Percentiles rank a stretch among this genome's conserved stretches.
phyloP scores from a whole-genome alignment of 1,140 invertebrate species.

The Onthophagus taurus region DNA sequence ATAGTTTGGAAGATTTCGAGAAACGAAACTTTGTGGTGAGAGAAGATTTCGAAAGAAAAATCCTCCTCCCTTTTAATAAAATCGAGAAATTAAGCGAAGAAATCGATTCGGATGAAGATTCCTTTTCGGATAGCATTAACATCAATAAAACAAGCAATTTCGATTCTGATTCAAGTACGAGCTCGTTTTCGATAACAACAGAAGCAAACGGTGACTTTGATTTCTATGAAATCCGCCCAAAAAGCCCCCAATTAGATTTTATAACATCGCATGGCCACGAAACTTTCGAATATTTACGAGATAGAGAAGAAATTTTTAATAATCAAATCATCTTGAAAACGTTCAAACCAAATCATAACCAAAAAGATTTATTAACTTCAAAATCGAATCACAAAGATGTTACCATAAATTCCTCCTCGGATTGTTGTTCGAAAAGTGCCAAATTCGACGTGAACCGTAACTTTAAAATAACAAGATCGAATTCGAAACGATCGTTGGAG shows the following conservation, averaged over 20 bases:
- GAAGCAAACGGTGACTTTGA: conserved; percentile 59
- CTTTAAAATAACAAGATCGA: conserved; percentile 28
- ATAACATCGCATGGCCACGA: not conserved
- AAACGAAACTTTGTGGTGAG: not conserved
- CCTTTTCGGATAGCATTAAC: conserved; percentile 24
- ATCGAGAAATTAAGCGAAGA: conserved; percentile 34
- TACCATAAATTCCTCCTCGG: not conserved
- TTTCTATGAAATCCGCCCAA: conserved; percentile 42
- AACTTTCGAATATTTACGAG: conserved; percentile 8
- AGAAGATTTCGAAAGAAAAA: not conserved
- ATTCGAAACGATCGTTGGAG: conserved; percentile 33
- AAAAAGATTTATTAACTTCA: not conserved
- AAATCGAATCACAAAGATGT: no score
- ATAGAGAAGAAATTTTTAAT: conserved; percentile 8
- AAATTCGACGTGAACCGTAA: conserved; percentile 6
- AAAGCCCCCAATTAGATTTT: not conserved
- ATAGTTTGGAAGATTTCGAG: conserved; percentile 7
- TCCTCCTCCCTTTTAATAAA: not conserved
- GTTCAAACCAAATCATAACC: not conserved
- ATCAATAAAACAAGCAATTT: conserved; percentile 33
- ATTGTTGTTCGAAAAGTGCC: not conserved
- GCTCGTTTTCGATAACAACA: conserved; percentile 51
- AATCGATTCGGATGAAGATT: conserved; percentile 40
- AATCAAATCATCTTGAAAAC: conserved; percentile 1
- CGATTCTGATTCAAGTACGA: conserved; percentile 46